Conservation (phyloP, 1,140 invertebrate genomes). For the Cardiocondyla obscurior region DNA sequence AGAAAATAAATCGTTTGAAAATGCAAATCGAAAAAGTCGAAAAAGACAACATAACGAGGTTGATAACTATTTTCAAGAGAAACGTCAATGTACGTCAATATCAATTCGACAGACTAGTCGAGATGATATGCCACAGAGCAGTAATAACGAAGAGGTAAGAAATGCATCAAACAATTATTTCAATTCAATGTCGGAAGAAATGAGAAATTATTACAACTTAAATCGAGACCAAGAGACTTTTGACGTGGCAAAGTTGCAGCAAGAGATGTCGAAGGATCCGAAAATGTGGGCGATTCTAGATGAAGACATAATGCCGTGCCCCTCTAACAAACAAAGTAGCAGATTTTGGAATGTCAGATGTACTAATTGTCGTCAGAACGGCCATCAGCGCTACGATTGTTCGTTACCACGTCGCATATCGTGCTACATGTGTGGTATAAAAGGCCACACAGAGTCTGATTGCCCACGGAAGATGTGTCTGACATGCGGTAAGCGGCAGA, state of each 20-base stretch:
- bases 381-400: slow-evolving; percentile 83
- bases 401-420: slow-evolving; percentile 77
- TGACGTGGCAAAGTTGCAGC: slow-evolving; percentile 83
- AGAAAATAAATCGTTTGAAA: neutral
- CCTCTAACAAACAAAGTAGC: slow-evolving; percentile 40
- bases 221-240: slow-evolving; percentile 85
- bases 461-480: slow-evolving; percentile 88
- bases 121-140: neutral
- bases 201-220: slow-evolving; percentile 86
- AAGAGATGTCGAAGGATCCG: slow-evolving; percentile 85
- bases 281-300: slow-evolving; percentile 81
- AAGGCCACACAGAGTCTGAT: slow-evolving; percentile 86
- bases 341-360: slow-evolving; percentile 83
- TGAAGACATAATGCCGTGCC: slow-evolving; percentile 73
- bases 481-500: slow-evolving; percentile 87
- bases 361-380: slow-evolving; percentile 84
- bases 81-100: slow-evolving; percentile 8
- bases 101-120: neutral
- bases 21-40: neutral
- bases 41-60: neutral
- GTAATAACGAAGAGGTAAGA: neutral
- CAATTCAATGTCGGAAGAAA: slow-evolving; percentile 79
- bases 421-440: slow-evolving; percentile 86
- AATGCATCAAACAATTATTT: slow-evolving; percentile 65
- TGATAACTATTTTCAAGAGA: neutral